phyloP scores from a whole-genome alignment of 2,888 invertebrate species.

The Scrobipalpa costella region DNA sequence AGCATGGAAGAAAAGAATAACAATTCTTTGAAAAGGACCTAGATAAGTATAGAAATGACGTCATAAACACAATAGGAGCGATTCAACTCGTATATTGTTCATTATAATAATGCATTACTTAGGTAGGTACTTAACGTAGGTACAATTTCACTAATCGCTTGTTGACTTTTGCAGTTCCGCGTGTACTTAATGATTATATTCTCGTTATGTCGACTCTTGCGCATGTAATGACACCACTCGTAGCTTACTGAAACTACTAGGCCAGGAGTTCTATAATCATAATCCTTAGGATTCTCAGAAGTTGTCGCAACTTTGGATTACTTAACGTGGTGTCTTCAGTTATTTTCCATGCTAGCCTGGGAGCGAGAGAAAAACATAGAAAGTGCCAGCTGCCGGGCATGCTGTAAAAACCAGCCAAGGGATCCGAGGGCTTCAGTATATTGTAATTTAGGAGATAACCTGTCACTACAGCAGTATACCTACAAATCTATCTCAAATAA shows the following conservation, averaged over 20 bases:
- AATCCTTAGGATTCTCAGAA: background rate
- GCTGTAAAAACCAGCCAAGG: too few relatives aligned
- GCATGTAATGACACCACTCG: background rate
- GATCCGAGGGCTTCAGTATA: too few relatives aligned
- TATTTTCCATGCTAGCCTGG: too few relatives aligned
- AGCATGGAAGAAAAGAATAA: too few relatives aligned
- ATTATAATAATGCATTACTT: background rate
- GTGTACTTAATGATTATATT: conserved; percentile 1
- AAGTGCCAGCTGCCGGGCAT: too few relatives aligned
- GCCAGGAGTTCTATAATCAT: background rate
- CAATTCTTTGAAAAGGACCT: too few relatives aligned
- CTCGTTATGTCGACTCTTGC: conserved; percentile 1
- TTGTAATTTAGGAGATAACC: too few relatives aligned
- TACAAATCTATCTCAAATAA: too few relatives aligned
- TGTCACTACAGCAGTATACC: too few relatives aligned
- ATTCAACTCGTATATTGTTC: background rate
- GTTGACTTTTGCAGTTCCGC: background rate
- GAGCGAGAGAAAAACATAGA: too few relatives aligned
- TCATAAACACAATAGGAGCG: background rate
- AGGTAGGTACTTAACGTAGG: background rate
- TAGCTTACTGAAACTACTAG: background rate
- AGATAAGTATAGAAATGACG: background rate
- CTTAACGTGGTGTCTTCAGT: too few relatives aligned
- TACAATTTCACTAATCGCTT: background rate
- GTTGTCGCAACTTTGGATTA: background rate